phyloP scores from a whole-genome alignment of 2,113 vertebrate genomes.

The Epinephelus lanceolatus region DNA sequence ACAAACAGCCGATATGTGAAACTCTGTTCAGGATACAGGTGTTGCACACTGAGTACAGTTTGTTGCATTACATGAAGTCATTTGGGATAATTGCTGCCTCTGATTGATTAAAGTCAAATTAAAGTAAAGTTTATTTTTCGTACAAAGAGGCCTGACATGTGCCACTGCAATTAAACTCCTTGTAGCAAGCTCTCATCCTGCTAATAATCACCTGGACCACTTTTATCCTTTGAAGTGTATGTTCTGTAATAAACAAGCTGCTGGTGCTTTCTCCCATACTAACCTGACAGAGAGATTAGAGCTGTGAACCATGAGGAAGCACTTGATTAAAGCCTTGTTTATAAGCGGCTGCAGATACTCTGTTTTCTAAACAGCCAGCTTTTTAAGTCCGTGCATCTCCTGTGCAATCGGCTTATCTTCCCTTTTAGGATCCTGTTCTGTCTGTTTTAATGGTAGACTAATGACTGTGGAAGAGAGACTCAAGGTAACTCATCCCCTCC shows the following conservation, averaged over 20 bases:
- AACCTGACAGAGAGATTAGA: conserved; percentile 34
- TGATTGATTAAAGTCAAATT: conserved; percentile 22
- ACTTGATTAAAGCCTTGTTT: conserved; percentile 59
- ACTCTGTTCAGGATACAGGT: too few species aligned
- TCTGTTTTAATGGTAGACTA: conserved; percentile 31
- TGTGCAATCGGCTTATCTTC: conserved; percentile 24
- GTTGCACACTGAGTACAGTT: neutral
- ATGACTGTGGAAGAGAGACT: conserved; percentile 29
- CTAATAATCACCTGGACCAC: conserved; percentile 33
- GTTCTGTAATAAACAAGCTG: conserved; percentile 42
- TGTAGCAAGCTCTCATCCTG: conserved; percentile 25
- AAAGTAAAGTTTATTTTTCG: neutral
- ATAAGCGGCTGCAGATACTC: conserved; percentile 28
- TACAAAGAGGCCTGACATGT: conserved; percentile 8
- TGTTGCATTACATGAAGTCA: conserved; percentile 1
- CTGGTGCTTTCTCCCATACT: conserved; percentile 8
- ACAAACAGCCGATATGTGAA: conserved; percentile 11
- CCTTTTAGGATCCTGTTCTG: conserved; percentile 20
- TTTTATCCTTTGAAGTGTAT: conserved; percentile 30
- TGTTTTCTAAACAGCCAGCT: conserved; percentile 22
- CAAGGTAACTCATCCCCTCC: conserved; percentile 18
- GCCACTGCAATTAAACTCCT: conserved; percentile 32
- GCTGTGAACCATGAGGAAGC: conserved; percentile 38
- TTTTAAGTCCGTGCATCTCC: conserved; percentile 1
- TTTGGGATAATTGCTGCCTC: conserved; percentile 1